Conservation (phyloP, 2,888 invertebrate genomes). For the Pseudanteris insignis region DNA sequence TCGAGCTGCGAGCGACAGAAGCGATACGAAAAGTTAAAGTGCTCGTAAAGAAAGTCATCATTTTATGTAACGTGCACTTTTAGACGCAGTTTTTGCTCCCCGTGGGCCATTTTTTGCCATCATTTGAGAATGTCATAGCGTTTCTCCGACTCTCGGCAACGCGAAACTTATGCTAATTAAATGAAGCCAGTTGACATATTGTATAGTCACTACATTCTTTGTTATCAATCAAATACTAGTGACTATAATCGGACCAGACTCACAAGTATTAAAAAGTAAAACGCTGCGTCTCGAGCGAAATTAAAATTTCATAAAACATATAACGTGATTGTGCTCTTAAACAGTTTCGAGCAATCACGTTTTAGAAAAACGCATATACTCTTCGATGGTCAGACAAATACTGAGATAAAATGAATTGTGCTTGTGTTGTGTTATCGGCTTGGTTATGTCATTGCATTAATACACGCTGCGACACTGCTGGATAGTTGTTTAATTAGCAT, state of each 20-base stretch:
- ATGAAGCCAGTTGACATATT: constrained; percentile 26
- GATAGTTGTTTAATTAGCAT: constrained; percentile 47
- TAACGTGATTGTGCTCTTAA: too few species aligned
- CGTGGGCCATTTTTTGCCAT: constrained; percentile 1
- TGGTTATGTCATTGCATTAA: constrained; percentile 42
- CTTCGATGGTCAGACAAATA: constrained; percentile 44
- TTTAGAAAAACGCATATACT: too few species aligned
- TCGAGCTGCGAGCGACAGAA: constrained; percentile 12
- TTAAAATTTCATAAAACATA: too few species aligned
- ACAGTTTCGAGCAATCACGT: too few species aligned
- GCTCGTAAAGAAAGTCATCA: constrained; percentile 29
- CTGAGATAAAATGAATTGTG: constrained; percentile 43
- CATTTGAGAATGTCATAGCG: constrained; percentile 26
- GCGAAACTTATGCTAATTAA: constrained; percentile 33
- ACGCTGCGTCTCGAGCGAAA: too few species aligned
- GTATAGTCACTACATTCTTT: constrained; percentile 31
- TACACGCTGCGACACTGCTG: constrained; percentile 46
- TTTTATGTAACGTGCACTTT: constrained; percentile 23
- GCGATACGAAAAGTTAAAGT: constrained; percentile 14
- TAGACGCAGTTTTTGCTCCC: constrained; percentile 10
- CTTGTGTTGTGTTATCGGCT: constrained; percentile 43
- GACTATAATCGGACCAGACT: constrained; percentile 28
- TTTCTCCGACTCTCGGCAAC: constrained; percentile 11
- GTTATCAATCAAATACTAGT: constrained; percentile 30
- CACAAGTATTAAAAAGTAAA: too few species aligned